Base-by-base conservation (phyloP, 1,140 invertebrate species). In the Conus ventricosus region DNA sequence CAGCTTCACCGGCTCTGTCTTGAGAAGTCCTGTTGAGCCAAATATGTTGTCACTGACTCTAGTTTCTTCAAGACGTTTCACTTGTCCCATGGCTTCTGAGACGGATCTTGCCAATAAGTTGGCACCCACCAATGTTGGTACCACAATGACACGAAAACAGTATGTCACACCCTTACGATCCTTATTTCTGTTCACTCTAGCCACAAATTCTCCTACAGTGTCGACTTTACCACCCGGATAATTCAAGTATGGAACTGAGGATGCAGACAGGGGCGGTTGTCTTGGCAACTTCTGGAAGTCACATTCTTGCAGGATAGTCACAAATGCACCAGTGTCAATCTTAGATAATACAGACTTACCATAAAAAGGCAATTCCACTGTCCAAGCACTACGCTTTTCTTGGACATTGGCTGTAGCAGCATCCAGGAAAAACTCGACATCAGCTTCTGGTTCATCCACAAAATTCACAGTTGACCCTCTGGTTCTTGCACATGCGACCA, bases 1-100 rank as follows among this genome's bases (percentile, higher is more conserved):
- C 76, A 94, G 91, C 15, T 92, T 81, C 51, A 89, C 90, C 5
- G 88, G 90, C 6, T 87, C 82, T 8, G 23, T 51, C 10, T 80
- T 54, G 1, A 51, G 8, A 15, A 27, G 25, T 10, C 53, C 67
- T 27, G 13, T 60, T 10, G 53, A 20, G 11, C 71, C 51, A 20
- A 80, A 54, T 11, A 78, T 7, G 15, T 84, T 84, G 53, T 20
- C 20, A 11, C 13, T 11, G 20, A 27, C 23, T 11, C 11, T 53
- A 11, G 23, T 39, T 23, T 55, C 27, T 17, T 57, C 51, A 57
- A 57, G 55, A 5, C 20, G 39, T 27, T 76, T 87, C 20, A 86
- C 67, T 54, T 86, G 63, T 25, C 53, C 27, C 81, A 88, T 84
- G n/a, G 25, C n/a, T 51, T 53, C 27, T n/a, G 80, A 53, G 25